Evolutionary conservation across 2,888 invertebrate genomes (phyloP).

Genomic region (Tetropium fuscum): DNA sequence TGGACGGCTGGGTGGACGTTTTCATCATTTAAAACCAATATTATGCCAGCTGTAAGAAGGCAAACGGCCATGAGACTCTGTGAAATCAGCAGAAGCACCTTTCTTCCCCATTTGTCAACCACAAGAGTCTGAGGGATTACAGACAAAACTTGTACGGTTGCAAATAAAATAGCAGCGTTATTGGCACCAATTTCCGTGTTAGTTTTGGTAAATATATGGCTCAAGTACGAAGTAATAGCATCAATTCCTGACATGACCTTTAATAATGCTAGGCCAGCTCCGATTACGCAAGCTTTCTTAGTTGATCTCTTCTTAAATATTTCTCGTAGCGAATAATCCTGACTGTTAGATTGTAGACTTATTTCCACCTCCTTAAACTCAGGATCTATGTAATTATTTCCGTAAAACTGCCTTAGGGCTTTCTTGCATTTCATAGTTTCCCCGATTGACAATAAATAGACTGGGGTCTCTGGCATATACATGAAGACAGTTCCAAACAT

Average conservation of each 20-base stretch:
- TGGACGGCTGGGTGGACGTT: conserved; percentile 43
- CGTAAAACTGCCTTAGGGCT: conserved; percentile 78
- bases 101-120: conserved; percentile 83
- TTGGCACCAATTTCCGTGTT: conserved; percentile 64
- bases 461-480: conserved; percentile 89
- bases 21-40: conserved; percentile 15
- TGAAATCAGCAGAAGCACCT: conserved; percentile 77
- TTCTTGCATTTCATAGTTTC: conserved; percentile 73
- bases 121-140: conserved; percentile 79
- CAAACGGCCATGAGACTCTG: conserved; percentile 76
- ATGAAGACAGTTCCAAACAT: conserved; percentile 76
- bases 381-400: conserved; percentile 72
- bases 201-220: conserved; percentile 69
- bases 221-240: conserved; percentile 72
- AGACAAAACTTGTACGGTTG: conserved; percentile 76
- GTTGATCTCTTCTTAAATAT: conserved; percentile 7
- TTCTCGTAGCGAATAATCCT: neutral
- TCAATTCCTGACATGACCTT: conserved; percentile 75
- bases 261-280: conserved; percentile 74
- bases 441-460: conserved; percentile 73
- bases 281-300: conserved; percentile 66
- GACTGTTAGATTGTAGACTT: conserved; percentile 1
- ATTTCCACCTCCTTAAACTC: conserved; percentile 73
- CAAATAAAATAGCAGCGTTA: conserved; percentile 71
- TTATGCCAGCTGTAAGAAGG: conserved; percentile 66